phyloP scores from a whole-genome alignment of 2,113 vertebrate genomes.

The Dromiciops gliroides region DNA sequence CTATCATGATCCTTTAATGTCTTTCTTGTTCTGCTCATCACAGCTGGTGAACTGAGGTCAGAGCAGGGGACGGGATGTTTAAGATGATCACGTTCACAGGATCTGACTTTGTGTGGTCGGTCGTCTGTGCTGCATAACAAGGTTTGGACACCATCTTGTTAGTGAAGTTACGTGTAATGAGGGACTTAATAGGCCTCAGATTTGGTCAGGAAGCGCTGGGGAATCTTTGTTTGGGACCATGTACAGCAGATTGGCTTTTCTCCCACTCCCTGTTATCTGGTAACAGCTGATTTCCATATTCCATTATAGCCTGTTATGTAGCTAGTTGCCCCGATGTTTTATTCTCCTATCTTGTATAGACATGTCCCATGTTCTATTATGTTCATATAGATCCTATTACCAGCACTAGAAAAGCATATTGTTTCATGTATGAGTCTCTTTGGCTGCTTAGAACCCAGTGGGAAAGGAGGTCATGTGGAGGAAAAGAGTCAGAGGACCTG shows the following conservation, averaged over 20 bases:
- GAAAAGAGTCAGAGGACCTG: neutral
- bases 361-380: neutral
- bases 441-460: neutral
- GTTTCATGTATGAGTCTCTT: neutral
- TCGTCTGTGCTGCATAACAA: neutral
- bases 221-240: neutral
- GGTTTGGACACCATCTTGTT: neutral
- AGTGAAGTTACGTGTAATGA: neutral
- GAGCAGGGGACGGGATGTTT: neutral
- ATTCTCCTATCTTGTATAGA: neutral
- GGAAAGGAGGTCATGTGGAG: neutral
- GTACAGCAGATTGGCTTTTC: neutral
- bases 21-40: conserved; percentile 21
- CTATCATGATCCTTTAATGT: conserved; percentile 32
- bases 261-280: neutral
- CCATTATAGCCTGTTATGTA: neutral
- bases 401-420: neutral
- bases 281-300: neutral
- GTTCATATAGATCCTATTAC: neutral
- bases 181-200: neutral
- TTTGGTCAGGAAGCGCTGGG: neutral
- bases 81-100: conserved; percentile 2
- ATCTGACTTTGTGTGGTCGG: neutral
- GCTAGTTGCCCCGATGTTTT: neutral
- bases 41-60: conserved; percentile 3